phyloP scores from a whole-genome alignment of 2,797 vertebrate species.

The Eurystomus glaucurus region DNA sequence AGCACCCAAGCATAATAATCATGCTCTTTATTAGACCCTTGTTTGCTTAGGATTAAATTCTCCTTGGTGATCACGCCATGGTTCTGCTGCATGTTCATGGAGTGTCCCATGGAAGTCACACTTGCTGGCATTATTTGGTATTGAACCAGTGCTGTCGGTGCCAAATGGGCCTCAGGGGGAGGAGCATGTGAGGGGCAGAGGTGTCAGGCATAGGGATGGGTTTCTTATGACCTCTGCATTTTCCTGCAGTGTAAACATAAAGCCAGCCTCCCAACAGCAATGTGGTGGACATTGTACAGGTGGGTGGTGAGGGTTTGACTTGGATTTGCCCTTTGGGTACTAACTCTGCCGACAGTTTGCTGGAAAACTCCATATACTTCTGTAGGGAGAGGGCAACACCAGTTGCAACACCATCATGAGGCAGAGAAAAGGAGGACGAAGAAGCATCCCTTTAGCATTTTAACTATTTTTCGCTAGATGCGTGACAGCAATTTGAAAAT shows the following conservation, averaged over 20 bases:
- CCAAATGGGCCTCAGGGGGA: neutral
- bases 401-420: accelerated
- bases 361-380: neutral
- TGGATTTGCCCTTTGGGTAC: neutral
- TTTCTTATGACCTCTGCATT: neutral
- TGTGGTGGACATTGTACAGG: accelerated
- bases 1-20: neutral
- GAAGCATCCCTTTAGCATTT: neutral
- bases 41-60: neutral
- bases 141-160: neutral
- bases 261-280: neutral
- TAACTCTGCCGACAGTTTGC: neutral
- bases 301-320: neutral
- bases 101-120: neutral
- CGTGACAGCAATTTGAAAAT: neutral
- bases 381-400: neutral
- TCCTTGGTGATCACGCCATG: neutral
- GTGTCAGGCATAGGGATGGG: neutral
- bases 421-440: neutral
- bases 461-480: neutral
- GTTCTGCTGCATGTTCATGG: neutral
- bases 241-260: accelerated
- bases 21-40: neutral
- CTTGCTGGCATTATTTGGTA: neutral
- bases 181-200: neutral